Evolutionary conservation across 2,113 vertebrate genomes (phyloP).

Genomic region (Phylloscopus trochiloides): DNA sequence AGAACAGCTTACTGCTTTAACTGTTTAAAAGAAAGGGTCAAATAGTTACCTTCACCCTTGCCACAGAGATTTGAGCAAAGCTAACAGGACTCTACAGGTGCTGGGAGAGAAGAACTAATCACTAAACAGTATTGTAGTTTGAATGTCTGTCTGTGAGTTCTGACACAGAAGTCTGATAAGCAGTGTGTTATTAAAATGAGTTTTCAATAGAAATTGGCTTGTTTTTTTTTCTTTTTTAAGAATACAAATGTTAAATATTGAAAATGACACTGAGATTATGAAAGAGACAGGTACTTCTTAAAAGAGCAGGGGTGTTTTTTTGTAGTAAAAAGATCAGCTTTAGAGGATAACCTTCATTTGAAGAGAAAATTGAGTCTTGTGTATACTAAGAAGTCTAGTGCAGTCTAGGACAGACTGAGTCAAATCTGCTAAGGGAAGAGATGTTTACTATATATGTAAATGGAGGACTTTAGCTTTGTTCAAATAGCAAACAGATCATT

Average conservation of each 20-base stretch:
- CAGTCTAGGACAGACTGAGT: background rate
- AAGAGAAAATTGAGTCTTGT: background rate
- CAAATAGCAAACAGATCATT: constrained; percentile 41
- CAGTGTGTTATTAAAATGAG: background rate
- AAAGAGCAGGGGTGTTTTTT: background rate
- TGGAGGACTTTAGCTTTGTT: constrained; percentile 35
- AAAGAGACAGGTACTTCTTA: background rate
- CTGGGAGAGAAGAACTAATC: background rate
- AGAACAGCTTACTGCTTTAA: background rate
- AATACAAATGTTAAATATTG: background rate
- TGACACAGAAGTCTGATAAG: background rate
- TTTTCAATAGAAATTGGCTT: background rate
- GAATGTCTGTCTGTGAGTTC: background rate
- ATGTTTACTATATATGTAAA: constrained; percentile 25
- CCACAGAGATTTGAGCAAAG: background rate
- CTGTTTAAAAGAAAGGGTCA: background rate
- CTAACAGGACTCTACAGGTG: background rate
- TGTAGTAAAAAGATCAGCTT: background rate
- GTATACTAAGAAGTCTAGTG: background rate
- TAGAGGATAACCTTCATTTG: background rate
- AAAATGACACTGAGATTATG: background rate
- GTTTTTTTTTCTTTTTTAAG: background rate
- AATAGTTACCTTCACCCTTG: background rate
- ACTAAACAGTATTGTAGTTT: background rate
- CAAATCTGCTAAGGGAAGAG: background rate